Conservation (phyloP, 2,797 vertebrate genomes). For the Micromesistius poutassou region DNA sequence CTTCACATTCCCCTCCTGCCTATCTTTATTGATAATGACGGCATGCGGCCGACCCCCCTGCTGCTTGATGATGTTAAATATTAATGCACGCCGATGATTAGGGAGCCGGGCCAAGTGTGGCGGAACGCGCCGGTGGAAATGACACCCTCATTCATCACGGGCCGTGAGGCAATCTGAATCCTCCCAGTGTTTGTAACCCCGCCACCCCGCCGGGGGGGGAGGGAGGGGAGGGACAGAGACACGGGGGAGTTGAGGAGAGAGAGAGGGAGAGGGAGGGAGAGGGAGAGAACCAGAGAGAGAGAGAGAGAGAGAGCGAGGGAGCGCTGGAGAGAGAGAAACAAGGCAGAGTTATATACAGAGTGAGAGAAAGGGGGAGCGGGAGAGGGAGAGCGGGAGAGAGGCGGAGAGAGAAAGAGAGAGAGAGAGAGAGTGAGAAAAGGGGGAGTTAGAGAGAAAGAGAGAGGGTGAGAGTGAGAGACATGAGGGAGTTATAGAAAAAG, state of each 20-base stretch:
- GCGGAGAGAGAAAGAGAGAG: constrained; percentile 17
- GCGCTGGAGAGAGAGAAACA: neutral
- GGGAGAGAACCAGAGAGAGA: constrained; percentile 4
- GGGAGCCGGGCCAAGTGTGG: constrained; percentile 55
- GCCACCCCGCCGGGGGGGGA: constrained; percentile 42
- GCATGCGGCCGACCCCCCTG: constrained; percentile 31
- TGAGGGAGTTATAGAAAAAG: constrained; percentile 21
- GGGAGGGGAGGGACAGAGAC: neutral
- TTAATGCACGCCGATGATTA: constrained; percentile 70
- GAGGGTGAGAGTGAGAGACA: neutral
- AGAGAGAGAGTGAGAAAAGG: neutral
- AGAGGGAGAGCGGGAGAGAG: too few species aligned
- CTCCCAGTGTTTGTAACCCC: constrained; percentile 74
- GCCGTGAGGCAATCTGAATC: constrained; percentile 64
- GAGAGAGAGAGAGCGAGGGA: constrained; percentile 4
- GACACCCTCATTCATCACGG: constrained; percentile 72
- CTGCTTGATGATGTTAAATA: constrained; percentile 69
- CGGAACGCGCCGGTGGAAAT: constrained; percentile 50
- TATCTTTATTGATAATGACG: constrained; percentile 49
- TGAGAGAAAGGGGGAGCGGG: neutral
- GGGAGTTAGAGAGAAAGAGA: too few species aligned
- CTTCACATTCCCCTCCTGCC: neutral
- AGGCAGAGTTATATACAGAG: too few species aligned
- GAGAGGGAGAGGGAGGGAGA: constrained; percentile 24
- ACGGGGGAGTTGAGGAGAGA: neutral